Base-by-base conservation (phyloP, 1,140 invertebrate genomes). In the Heliothis subflexa region DNA sequence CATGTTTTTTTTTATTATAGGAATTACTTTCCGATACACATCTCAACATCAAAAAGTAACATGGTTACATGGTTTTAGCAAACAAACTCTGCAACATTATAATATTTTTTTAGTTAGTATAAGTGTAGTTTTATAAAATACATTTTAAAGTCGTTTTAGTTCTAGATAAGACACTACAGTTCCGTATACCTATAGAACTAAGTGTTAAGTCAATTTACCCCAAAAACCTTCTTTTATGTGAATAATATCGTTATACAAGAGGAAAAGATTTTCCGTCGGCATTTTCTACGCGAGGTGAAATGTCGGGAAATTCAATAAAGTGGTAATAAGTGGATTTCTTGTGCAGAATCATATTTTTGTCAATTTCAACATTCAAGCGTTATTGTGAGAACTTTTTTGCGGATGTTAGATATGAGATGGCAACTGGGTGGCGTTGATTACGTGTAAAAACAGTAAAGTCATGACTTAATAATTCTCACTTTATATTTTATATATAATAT, bases 241-340 rank as follows among this genome's bases (percentile, higher is more conserved):
- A 57, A 82, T 83, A 88, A 85, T 80, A 81, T 78, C 72, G 82
- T 85, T 88, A 83, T 21, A 72, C 73, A 40, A 61, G 66, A 79
- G 79, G 75, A 83, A 86, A 82, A 82, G 80, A 81, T 83, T 80
- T 85, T 84, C 74, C 49, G 52, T 72, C 64, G 72, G 61, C 64
- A 83, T 82, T 86, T 81, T 78, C 83, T 77, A 57, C 71, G 80
- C 68, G 70, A 85, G 81, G 85, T 85, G 85, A 87, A 86, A 85
- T 85, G 81, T 86, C 85, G 80, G 68, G 72, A 88, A 86, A 90
- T 90, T 85, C 88, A 90, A 90, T 89, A 90, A 89, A 88, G 85
- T 86, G 86, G 83, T 89, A 90, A 89, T 90, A 88, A 90, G 84
- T 85, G 81, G 80, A 87, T 88, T 88, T 86, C 84, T 83, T 84